phyloP scores from a whole-genome alignment of 2,113 vertebrate species.

The Vireo altiloquus region DNA sequence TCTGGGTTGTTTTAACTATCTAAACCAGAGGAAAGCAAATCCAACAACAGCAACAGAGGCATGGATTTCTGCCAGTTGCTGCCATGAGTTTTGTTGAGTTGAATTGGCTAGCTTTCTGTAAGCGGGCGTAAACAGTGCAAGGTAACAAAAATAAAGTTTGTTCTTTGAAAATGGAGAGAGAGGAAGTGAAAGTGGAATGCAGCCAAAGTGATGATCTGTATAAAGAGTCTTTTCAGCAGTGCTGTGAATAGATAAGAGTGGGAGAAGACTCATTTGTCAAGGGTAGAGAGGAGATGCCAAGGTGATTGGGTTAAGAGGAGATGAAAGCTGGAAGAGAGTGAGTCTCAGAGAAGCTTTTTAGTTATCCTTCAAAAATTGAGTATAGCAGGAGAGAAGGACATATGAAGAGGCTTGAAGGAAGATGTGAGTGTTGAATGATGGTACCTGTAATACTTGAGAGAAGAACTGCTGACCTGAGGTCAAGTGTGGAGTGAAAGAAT shows the following conservation, averaged over 20 bases:
- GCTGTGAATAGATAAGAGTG: conserved; percentile 14
- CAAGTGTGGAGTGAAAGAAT: neutral
- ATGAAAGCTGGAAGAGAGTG: neutral
- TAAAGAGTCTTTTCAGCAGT: neutral
- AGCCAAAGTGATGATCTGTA: neutral
- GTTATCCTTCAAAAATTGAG: neutral
- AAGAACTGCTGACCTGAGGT: neutral
- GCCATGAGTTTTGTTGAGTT: neutral
- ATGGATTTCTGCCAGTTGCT: neutral
- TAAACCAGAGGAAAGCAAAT: neutral
- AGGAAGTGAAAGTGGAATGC: conserved; percentile 8
- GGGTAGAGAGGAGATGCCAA: neutral
- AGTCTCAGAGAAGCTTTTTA: neutral
- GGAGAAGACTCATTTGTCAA: neutral
- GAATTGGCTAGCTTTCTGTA: neutral
- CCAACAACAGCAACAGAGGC: neutral
- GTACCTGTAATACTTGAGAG: neutral
- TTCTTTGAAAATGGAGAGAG: neutral
- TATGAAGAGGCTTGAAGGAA: neutral
- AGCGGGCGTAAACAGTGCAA: conserved; percentile 1
- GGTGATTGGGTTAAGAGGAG: neutral
- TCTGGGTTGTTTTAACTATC: neutral
- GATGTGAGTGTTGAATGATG: neutral
- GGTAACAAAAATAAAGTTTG: conserved; percentile 29
- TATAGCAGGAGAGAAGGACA: neutral